A percentile compares a stretch with the other conserved stretches of the same genome.
Conservation (phyloP, 2,113 vertebrate species). For the Scopus umbretta region DNA sequence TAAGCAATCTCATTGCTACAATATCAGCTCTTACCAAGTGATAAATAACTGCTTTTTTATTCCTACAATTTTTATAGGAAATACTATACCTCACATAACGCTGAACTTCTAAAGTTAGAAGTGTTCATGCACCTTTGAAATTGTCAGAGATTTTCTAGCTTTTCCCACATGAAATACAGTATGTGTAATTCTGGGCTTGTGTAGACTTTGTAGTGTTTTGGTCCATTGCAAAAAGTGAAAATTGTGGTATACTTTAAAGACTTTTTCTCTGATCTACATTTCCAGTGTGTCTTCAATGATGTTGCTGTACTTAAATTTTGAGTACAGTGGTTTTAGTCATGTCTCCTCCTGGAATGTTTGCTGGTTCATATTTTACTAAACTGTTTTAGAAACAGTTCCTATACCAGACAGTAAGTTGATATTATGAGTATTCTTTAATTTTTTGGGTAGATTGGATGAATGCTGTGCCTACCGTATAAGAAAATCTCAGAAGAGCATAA, state of each 20-base stretch:
- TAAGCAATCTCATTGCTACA: background rate
- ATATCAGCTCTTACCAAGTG: background rate
- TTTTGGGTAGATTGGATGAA: background rate
- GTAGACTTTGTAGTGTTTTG: background rate
- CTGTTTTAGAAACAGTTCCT: background rate
- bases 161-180: background rate
- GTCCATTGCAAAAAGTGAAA: background rate
- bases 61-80: background rate
- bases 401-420: background rate
- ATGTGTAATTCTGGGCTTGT: background rate
- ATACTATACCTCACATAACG: background rate
- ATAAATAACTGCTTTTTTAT: background rate
- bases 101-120: background rate
- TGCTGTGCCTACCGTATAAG: background rate
- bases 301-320: background rate
- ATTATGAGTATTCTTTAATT: background rate
- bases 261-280: background rate
- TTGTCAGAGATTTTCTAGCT: background rate
- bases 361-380: background rate
- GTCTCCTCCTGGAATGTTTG: background rate
- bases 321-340: background rate
- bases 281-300: background rate
- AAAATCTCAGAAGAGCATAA: background rate
- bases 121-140: background rate
- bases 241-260: background rate